phyloP scores from a whole-genome alignment of 2,113 vertebrate species.

The Copsychus sechellarum region DNA sequence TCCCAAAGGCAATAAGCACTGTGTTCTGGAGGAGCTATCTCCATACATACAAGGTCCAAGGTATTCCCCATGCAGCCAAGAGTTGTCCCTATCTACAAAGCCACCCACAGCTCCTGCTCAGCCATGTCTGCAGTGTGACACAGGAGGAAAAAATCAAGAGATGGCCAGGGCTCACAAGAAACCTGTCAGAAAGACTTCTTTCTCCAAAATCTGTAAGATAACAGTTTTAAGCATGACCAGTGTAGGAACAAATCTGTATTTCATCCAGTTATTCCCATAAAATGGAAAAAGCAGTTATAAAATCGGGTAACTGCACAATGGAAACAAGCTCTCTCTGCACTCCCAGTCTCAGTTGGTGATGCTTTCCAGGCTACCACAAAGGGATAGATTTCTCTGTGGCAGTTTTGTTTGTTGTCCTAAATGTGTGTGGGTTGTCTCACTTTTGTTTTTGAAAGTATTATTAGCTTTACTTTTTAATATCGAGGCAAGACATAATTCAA shows the following conservation, averaged over 20 bases:
- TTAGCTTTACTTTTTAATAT: neutral
- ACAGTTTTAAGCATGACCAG: neutral
- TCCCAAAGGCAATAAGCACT: neutral
- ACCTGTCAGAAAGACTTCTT: neutral
- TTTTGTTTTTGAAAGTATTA: neutral
- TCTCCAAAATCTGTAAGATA: neutral
- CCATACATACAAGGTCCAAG: neutral
- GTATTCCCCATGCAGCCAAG: neutral
- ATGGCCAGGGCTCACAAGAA: neutral
- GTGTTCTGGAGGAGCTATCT: neutral
- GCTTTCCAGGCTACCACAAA: neutral
- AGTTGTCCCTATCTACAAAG: neutral
- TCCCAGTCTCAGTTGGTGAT: neutral
- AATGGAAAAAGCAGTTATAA: neutral
- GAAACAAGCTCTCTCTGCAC: neutral
- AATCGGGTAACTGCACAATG: neutral
- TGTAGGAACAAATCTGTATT: neutral
- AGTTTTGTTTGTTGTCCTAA: neutral
- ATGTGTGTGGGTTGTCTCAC: accelerated
- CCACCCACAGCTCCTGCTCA: neutral
- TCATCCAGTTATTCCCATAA: neutral
- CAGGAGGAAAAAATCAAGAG: neutral
- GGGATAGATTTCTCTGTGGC: neutral
- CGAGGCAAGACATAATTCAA: neutral
- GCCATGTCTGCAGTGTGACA: accelerated